A percentile compares a stretch with the other conserved stretches of the same genome.
phyloP scores from a whole-genome alignment of 1,140 invertebrate species.

The Anoplophora glabripennis region DNA sequence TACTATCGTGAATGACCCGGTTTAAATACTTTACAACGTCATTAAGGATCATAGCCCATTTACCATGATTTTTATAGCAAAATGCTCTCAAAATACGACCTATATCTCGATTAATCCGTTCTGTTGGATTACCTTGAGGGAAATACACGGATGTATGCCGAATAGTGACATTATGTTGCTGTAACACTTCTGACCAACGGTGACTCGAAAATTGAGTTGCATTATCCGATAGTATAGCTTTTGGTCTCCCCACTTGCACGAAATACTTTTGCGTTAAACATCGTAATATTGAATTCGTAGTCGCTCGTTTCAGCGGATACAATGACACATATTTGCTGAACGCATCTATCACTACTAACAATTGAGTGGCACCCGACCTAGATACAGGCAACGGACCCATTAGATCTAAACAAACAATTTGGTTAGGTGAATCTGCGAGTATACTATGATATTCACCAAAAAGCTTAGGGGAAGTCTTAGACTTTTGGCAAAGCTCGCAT shows the following conservation, averaged over 20 bases:
- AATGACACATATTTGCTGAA: constrained; percentile 7
- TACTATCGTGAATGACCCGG: neutral
- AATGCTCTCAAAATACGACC: constrained; percentile 4
- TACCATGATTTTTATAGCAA: constrained; percentile 6
- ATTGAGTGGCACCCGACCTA: neutral
- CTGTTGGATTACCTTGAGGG: constrained; percentile 1
- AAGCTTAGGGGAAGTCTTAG: neutral
- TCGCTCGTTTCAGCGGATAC: constrained; percentile 5
- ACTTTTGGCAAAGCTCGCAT: constrained; percentile 14
- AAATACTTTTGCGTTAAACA: constrained; percentile 2
- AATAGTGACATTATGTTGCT: neutral
- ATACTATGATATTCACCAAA: neutral
- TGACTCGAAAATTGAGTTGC: constrained; percentile 6
- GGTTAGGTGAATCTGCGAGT: neutral
- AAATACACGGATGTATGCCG: constrained; percentile 14
- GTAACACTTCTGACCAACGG: neutral
- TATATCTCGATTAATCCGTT: constrained; percentile 9
- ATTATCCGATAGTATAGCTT: constrained; percentile 4
- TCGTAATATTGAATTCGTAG: neutral
- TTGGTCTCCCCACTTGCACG: neutral
- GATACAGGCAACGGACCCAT: too few relatives aligned
- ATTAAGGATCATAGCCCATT: constrained; percentile 3
- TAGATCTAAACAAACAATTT: too few relatives aligned
- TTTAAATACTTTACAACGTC: constrained; percentile 2
- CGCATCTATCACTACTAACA: neutral